phyloP scores from a whole-genome alignment of 2,113 vertebrate species.

The Rafetus swinhoei region DNA sequence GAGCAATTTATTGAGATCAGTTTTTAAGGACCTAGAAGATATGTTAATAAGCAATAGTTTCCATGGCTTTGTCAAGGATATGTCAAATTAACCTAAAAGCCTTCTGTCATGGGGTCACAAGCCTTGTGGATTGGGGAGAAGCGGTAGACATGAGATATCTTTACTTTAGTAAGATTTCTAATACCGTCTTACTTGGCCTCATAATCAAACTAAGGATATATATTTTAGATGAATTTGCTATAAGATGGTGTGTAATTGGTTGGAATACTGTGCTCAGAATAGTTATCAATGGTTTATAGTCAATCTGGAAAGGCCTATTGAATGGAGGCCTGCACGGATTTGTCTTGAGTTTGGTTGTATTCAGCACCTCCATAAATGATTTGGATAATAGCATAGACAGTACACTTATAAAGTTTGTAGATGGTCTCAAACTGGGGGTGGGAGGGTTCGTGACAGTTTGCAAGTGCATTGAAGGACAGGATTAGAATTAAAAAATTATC shows the following conservation, averaged over 20 bases:
- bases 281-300: background rate
- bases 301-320: background rate
- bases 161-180: background rate
- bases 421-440: background rate
- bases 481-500: background rate
- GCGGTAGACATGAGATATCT: background rate
- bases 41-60: background rate
- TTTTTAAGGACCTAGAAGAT: background rate
- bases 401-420: background rate
- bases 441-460: background rate
- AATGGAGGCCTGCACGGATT: background rate
- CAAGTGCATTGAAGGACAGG: background rate
- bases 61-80: background rate
- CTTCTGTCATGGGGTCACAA: background rate
- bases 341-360: background rate
- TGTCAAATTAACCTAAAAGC: background rate
- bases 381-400: background rate
- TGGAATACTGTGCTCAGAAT: background rate
- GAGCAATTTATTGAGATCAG: too few species aligned
- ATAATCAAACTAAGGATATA: background rate
- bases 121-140: background rate
- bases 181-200: background rate
- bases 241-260: background rate
- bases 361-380: background rate
- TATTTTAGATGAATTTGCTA: background rate